Evolutionary conservation across 2,113 vertebrate genomes (phyloP).

Genomic region (Callorhinus ursinus): DNA sequence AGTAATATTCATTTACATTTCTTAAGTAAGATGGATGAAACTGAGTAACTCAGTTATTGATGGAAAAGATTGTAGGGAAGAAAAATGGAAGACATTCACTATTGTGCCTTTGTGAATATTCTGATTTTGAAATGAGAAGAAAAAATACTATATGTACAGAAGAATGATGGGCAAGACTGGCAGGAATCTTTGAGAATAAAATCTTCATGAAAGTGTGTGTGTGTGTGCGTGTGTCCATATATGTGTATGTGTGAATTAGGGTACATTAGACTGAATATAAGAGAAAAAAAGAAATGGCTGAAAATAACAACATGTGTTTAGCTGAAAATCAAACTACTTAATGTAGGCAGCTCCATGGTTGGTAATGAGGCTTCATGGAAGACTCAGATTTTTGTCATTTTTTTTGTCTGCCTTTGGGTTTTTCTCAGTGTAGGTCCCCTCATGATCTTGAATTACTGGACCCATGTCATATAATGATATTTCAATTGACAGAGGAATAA

Average conservation of each 20-base stretch:
- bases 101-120: background rate
- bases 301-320: background rate
- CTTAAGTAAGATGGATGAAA: background rate
- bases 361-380: background rate
- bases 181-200: background rate
- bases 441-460: background rate
- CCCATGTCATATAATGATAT: background rate
- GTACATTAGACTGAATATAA: background rate
- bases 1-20: background rate
- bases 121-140: background rate
- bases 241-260: background rate
- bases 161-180: background rate
- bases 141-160: background rate
- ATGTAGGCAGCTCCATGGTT: accelerated
- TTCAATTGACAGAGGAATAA: background rate
- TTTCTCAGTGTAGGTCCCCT: background rate
- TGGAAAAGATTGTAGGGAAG: background rate
- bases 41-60: background rate
- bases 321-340: background rate
- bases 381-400: background rate
- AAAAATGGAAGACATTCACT: background rate
- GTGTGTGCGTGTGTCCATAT: background rate
- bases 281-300: background rate
- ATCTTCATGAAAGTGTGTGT: background rate
- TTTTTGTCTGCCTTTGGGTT: background rate